Percentiles rank a stretch among this genome's conserved stretches.
These are phyloP conservation scores for Palaemon carinicauda DNA, from an alignment of 1,140 invertebrate species.

Conservation along the genomic window DNA sequence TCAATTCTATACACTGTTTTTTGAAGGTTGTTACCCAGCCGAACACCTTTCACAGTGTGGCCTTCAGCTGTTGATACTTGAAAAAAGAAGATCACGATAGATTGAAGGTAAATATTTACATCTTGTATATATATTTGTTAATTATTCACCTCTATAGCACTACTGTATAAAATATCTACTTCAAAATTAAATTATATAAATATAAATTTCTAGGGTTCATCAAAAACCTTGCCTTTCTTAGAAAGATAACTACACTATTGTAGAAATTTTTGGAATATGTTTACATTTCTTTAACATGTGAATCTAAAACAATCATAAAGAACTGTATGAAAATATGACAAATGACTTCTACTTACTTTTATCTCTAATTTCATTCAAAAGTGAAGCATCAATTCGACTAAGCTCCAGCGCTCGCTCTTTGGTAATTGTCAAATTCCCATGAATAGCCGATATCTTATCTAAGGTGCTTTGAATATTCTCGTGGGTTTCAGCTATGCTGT, in stretches of 20 bases:
- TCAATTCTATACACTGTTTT: conserved; percentile 58
- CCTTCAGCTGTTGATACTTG: conserved; percentile 66
- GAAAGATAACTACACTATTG: too few relatives aligned
- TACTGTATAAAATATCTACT: too few relatives aligned
- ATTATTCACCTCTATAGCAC: too few relatives aligned
- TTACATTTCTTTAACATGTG: too few relatives aligned
- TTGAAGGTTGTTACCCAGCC: conserved; percentile 56
- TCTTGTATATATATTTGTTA: too few relatives aligned
- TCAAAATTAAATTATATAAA: too few relatives aligned
- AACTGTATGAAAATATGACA: neutral
- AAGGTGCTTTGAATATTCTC: conserved; percentile 16
- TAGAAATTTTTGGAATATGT: too few relatives aligned
- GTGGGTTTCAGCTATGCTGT: conserved; percentile 3
- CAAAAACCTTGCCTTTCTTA: too few relatives aligned
- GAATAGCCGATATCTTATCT: conserved; percentile 9
- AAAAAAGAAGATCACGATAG: conserved; percentile 64
- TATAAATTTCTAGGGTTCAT: too few relatives aligned
- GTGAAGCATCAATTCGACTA: conserved; percentile 26
- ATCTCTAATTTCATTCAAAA: conserved; percentile 35
- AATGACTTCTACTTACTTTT: conserved; percentile 19
- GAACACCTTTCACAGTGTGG: conserved; percentile 59
- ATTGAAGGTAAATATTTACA: too few relatives aligned
- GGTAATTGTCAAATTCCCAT: conserved; percentile 37
- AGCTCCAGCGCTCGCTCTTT: conserved; percentile 17
- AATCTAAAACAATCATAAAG: too few relatives aligned